A percentile compares a stretch with the other conserved stretches of the same genome.
Conservation (phyloP, 2,113 vertebrate species). For the Pungitius pungitius region DNA sequence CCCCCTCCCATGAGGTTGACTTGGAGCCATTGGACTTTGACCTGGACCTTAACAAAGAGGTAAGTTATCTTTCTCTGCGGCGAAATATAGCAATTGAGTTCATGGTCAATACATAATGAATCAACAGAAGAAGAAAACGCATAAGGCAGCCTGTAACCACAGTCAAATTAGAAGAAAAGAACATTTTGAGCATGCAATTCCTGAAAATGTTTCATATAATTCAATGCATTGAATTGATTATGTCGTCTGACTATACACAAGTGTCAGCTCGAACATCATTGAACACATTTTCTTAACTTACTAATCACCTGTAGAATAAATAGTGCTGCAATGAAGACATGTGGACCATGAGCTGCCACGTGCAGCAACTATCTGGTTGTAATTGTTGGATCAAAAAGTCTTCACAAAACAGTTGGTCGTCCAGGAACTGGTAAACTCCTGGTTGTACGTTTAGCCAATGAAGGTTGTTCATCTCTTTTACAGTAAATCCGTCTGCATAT, state of each 20-base stretch:
- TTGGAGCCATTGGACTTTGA: constrained; percentile 92
- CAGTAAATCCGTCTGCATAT: background rate
- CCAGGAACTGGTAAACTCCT: background rate
- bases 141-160: background rate
- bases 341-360: background rate
- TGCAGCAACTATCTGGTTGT: background rate
- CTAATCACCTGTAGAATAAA: background rate
- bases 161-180: background rate
- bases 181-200: background rate
- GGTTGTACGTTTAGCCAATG: background rate
- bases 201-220: background rate
- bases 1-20: constrained; percentile 84
- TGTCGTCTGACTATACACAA: background rate
- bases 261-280: background rate
- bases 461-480: background rate
- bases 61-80: constrained; percentile 57
- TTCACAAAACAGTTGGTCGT: background rate
- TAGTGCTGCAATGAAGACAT: background rate
- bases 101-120: background rate
- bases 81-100: background rate
- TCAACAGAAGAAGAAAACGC: background rate
- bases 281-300: too few relatives aligned
- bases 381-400: background rate
- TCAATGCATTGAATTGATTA: background rate
- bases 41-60: constrained; percentile 95